phyloP scores from a whole-genome alignment of 2,797 vertebrate genomes.

The Periophthalmus magnuspinnatus region DNA sequence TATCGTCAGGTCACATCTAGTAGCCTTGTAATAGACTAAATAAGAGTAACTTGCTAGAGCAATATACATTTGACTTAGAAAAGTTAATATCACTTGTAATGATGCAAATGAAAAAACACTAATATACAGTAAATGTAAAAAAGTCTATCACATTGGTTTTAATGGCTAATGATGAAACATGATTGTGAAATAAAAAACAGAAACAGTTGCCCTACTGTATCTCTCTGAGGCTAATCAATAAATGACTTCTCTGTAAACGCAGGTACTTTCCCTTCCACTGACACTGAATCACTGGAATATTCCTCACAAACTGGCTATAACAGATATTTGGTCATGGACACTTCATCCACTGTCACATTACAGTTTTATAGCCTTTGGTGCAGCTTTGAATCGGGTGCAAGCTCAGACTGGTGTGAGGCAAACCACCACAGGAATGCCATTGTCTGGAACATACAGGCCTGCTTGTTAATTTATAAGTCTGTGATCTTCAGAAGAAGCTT shows the following conservation, averaged over 20 bases:
- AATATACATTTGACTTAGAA: too few relatives aligned
- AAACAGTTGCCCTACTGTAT: not conserved
- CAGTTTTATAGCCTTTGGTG: slow-evolving; percentile 7
- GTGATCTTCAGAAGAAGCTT: not conserved
- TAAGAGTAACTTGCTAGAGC: too few relatives aligned
- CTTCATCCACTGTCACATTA: not conserved
- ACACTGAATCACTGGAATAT: not conserved
- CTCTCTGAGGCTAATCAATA: not conserved
- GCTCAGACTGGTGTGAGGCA: slow-evolving; percentile 10
- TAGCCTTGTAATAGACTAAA: too few relatives aligned
- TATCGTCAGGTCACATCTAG: too few relatives aligned
- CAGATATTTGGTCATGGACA: slow-evolving; percentile 4
- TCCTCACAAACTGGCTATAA: not conserved
- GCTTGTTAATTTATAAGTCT: not conserved
- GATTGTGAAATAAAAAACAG: too few relatives aligned
- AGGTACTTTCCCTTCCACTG: slow-evolving; percentile 1
- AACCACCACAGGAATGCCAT: not conserved
- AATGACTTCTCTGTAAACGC: not conserved
- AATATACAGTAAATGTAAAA: too few relatives aligned
- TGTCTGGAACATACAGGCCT: not conserved
- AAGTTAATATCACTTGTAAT: too few relatives aligned
- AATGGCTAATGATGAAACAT: too few relatives aligned
- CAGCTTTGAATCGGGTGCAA: slow-evolving; percentile 10
- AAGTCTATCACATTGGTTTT: too few relatives aligned
- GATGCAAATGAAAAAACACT: too few relatives aligned